Conservation (phyloP, 2,888 invertebrate species). For the Lasioglossum vierecki region DNA sequence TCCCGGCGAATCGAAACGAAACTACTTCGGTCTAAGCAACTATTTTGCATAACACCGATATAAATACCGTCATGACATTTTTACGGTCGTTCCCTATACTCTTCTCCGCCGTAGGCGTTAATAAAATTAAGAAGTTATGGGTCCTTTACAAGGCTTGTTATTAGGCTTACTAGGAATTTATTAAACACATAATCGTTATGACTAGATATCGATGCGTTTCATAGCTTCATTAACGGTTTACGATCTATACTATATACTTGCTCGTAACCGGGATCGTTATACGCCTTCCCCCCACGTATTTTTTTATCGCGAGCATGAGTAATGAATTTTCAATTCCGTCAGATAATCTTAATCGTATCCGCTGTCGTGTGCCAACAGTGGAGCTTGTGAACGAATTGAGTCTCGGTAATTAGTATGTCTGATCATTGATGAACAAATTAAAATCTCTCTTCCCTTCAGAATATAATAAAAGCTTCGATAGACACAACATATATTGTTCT, state of each 20-base stretch:
- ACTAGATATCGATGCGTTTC: neutral
- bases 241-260: neutral
- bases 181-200: neutral
- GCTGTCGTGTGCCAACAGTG: neutral
- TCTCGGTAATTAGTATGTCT: neutral
- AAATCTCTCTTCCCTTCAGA: neutral
- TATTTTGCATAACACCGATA: neutral
- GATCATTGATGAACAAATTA: too few species aligned
- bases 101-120: neutral
- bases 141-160: neutral
- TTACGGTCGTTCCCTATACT: neutral
- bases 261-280: neutral
- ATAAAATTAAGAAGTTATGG: constrained; percentile 2
- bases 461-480: neutral
- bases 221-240: constrained; percentile 5
- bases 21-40: neutral
- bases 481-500: neutral
- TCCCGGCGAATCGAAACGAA: neutral
- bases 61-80: neutral
- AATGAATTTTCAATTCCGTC: neutral
- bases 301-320: neutral
- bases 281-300: neutral
- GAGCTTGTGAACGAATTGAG: neutral
- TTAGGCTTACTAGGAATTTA: neutral
- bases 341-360: neutral